Evolutionary conservation across 2,888 invertebrate genomes (phyloP).

Genomic region (Hesperia comma): DNA sequence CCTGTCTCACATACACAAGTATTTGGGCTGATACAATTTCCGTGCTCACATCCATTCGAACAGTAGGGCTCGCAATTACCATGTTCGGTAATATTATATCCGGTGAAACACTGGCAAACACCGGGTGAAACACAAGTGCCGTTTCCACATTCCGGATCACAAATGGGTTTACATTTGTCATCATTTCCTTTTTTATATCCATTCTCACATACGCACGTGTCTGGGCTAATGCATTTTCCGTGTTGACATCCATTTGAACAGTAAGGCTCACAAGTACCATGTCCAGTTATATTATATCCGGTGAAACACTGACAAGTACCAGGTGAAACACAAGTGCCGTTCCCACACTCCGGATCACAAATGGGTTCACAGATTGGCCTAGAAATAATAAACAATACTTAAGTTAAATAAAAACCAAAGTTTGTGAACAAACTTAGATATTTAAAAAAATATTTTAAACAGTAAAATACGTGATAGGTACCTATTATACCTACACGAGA

Average conservation of each 20-base stretch:
- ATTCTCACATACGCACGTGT: slow-evolving; percentile 29
- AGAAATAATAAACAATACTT: too few relatives aligned
- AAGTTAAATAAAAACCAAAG: too few relatives aligned
- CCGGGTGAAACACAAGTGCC: slow-evolving; percentile 75
- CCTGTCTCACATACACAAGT: slow-evolving; percentile 32
- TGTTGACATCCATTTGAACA: slow-evolving; percentile 41
- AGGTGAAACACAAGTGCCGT: slow-evolving; percentile 54
- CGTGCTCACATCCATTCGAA: slow-evolving; percentile 39
- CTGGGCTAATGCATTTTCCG: slow-evolving; percentile 39
- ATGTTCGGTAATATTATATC: slow-evolving; percentile 50
- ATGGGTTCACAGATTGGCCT: neutral
- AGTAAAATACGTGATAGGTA: too few relatives aligned
- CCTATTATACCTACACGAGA: too few relatives aligned
- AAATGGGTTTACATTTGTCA: slow-evolving; percentile 55
- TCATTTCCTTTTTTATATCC: slow-evolving; percentile 30
- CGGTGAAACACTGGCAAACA: slow-evolving; percentile 68
- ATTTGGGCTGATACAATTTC: slow-evolving; percentile 38
- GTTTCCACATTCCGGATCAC: slow-evolving; percentile 72
- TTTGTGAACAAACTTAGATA: too few relatives aligned
- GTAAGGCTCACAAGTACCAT: slow-evolving; percentile 41
- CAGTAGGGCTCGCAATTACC: slow-evolving; percentile 43
- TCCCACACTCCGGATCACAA: slow-evolving; percentile 26
- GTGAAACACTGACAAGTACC: slow-evolving; percentile 58
- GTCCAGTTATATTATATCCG: slow-evolving; percentile 45
- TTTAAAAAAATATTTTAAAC: too few relatives aligned